Conservation (phyloP, 2,113 vertebrate species). For the Gobiocypris rarus region DNA sequence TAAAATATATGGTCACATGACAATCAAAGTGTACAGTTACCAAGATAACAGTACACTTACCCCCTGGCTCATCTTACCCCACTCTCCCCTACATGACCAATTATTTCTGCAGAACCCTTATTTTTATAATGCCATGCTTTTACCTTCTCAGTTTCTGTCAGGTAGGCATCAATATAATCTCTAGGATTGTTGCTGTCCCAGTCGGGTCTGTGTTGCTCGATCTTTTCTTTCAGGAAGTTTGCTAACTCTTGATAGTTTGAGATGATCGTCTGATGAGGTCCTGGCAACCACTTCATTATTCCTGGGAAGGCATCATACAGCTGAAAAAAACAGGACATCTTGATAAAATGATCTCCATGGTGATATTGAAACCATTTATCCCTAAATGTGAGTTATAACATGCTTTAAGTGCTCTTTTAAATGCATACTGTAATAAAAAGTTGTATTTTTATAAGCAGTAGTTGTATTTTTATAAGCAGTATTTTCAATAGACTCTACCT, state of each 20-base stretch:
- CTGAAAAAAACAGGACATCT: slow-evolving; percentile 63
- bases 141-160: slow-evolving; percentile 84
- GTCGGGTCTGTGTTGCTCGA: slow-evolving; percentile 78
- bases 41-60: too few species aligned
- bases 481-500: slow-evolving; percentile 34
- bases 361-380: too few species aligned
- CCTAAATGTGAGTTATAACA: too few species aligned
- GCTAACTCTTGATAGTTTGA: slow-evolving; percentile 64
- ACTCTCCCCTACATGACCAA: neutral
- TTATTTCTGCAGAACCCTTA: neutral
- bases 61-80: too few species aligned
- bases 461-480: neutral
- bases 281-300: slow-evolving; percentile 79
- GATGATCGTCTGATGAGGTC: slow-evolving; percentile 77
- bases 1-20: too few species aligned
- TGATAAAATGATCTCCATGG: neutral
- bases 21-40: too few species aligned
- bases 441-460: too few species aligned
- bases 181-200: slow-evolving; percentile 75
- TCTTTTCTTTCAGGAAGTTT: slow-evolving; percentile 65
- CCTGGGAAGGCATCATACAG: slow-evolving; percentile 75
- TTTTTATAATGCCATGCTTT: neutral
- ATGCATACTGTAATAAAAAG: neutral
- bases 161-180: slow-evolving; percentile 83
- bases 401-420: neutral